phyloP scores from a whole-genome alignment of 2,888 invertebrate genomes.

The Trichopoda pennipes region DNA sequence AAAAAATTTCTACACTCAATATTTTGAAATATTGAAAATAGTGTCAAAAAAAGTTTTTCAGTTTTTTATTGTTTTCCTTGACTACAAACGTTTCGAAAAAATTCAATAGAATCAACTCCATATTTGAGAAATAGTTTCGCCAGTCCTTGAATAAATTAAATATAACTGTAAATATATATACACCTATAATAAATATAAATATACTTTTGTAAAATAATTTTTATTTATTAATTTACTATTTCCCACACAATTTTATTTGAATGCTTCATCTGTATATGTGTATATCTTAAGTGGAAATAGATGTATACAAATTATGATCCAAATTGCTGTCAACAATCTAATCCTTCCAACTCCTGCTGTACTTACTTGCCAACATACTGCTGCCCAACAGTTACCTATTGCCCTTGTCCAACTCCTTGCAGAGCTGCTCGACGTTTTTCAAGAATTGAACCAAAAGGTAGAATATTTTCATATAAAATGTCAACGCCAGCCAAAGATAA shows the following conservation, averaged over 20 bases:
- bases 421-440: neutral
- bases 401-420: neutral
- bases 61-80: neutral
- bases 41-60: neutral
- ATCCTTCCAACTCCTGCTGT: too few species aligned
- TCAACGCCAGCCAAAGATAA: too few species aligned
- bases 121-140: slow-evolving; percentile 20
- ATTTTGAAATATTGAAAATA: neutral
- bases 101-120: slow-evolving; percentile 1
- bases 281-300: neutral
- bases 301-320: slow-evolving; percentile 24
- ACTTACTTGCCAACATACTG: neutral
- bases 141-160: neutral
- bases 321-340: too few species aligned
- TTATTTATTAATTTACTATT: too few species aligned
- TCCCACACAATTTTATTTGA: too few species aligned
- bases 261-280: too few species aligned
- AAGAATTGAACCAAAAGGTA: neutral
- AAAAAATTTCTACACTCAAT: too few species aligned
- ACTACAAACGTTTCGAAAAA: slow-evolving; percentile 25
- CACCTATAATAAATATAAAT: too few species aligned
- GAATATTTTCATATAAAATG: neutral
- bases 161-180: too few species aligned
- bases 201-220: too few species aligned
- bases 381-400: neutral